Base-by-base conservation (phyloP, 2,888 invertebrate genomes). In the Papilio elwesi region DNA sequence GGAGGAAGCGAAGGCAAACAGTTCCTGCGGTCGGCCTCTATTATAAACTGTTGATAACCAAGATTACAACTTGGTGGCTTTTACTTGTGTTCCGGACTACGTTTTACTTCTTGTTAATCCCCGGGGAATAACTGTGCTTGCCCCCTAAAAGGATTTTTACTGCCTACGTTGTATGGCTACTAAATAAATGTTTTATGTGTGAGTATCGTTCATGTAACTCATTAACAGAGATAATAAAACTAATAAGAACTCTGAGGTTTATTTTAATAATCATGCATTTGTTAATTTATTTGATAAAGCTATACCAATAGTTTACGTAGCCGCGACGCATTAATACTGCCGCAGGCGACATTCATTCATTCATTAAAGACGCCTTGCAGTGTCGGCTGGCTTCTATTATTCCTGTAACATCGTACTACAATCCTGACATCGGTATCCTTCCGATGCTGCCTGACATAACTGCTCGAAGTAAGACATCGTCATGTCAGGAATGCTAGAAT, bases 1-100 rank as follows among this genome's bases (percentile, higher is more conserved):
- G 76, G 81, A 91, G 92, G 92, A 92, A 91, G 87, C 83, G 79
- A 81, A 85, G 83, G 85, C 83, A 87, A 88, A 86, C 84, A 85
- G 83, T 87, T 85, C 85, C 85, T 91, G 92, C 87, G 91, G 91
- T 91, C 81, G 75, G 71, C 77, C 78, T 79, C 78, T 79, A 84
- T 86, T 89, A 86, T 82, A 85, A 90, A 87, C 85, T 85, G 86
- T 87, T 90, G 88, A 90, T 88, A 70, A 70, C 73, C 9, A 70
- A 73, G 73, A 73, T 73, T 73, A 73, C 66, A 62, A 66, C 73
- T 69, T 70, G 69, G 67, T 67, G 67, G 73, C 73, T 73, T 65
- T 73, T 66, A 62, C 62, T 70, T 53, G 62, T 62, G 70, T 73
- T 67, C 70, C 66, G 69, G 47, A 63, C 43, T 36, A 63, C 68